Base-by-base conservation (phyloP, 2,113 vertebrate genomes). In the Gallinago media region DNA sequence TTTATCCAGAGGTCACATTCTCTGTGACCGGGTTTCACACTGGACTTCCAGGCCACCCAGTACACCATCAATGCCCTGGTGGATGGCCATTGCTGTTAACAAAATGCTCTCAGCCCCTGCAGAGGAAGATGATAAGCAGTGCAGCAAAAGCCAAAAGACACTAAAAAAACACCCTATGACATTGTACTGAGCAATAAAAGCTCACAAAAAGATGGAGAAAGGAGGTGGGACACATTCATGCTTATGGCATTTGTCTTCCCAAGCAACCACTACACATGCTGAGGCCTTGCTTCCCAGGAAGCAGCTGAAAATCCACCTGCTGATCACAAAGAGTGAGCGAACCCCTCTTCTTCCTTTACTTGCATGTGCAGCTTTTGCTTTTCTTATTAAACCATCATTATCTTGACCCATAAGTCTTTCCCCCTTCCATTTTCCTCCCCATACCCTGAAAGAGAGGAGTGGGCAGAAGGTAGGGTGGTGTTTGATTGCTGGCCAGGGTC, bases 241-340 rank as follows among this genome's bases (percentile, higher is more conserved):
- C 11, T 34, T 40, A 6, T 12, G 14, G 34, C 15, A 63, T 63
- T 54, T 63, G 38, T 50, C 34, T 68, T 77, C 18, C 49, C 7
- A 8, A 49, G 27, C 7, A 66, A 62, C 7, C 40, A 17, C 34
- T 54, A n/a, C 14, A 19, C 0, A 0, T 72, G 36, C 29, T 76
- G 58, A 76, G 34, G 9, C 8, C 67, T 26, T 59, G 61, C 58
- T 72, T 56, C 34, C 52, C 17, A 44, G 44, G 27, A 49, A 63
- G 20, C 42, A 32, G 15, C 67, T 59, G 49, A 34, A 59, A 70
- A 74, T 34, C 9, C 3, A 7, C 7, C 9, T 38, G 40, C 22
- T 62, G 11, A 38, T 75, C 34, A 27, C 19, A 21, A 59, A 42
- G 21, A 31, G 23, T 9, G 27, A 65, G 42, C 36, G 2, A 42